Conservation (phyloP, 1,140 invertebrate genomes). For the Neodiprion virginianus region DNA sequence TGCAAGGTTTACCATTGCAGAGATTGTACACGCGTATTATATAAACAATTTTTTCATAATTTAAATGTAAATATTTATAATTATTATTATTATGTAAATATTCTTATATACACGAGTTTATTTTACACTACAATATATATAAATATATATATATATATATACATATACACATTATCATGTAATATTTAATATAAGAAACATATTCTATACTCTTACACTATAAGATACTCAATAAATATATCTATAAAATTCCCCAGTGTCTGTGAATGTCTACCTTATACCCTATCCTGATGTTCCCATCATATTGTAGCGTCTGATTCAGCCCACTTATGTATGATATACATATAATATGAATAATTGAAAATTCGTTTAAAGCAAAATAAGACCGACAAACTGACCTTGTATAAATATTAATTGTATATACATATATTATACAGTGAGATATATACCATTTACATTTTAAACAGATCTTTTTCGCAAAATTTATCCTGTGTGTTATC, state of each 20-base stretch:
- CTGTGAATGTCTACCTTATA: constrained; percentile 56
- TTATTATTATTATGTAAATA: constrained; percentile 39
- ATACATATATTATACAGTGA: too few species aligned
- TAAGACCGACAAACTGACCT: too few species aligned
- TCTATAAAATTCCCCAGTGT: constrained; percentile 59
- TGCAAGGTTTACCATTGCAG: neutral
- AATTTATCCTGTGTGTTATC: too few species aligned
- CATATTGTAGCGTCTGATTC: constrained; percentile 34
- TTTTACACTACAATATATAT: constrained; percentile 48
- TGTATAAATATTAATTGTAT: too few species aligned
- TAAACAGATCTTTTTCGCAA: too few species aligned
- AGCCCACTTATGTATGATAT: neutral
- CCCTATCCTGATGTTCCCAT: constrained; percentile 47
- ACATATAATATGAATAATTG: neutral
- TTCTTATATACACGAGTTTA: constrained; percentile 44
- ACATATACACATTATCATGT: constrained; percentile 53
- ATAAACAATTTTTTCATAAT: constrained; percentile 7
- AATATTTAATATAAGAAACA: constrained; percentile 58
- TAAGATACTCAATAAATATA: constrained; percentile 63
- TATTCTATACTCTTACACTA: constrained; percentile 62
- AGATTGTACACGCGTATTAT: neutral
- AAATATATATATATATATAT: constrained; percentile 42
- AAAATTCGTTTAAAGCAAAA: too few species aligned
- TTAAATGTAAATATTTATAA: constrained; percentile 16
- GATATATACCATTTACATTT: too few species aligned